Percentiles rank a stretch among this genome's conserved stretches.
Conservation (phyloP, 2,797 vertebrate species). For the Enteromius unitaeniatus region DNA sequence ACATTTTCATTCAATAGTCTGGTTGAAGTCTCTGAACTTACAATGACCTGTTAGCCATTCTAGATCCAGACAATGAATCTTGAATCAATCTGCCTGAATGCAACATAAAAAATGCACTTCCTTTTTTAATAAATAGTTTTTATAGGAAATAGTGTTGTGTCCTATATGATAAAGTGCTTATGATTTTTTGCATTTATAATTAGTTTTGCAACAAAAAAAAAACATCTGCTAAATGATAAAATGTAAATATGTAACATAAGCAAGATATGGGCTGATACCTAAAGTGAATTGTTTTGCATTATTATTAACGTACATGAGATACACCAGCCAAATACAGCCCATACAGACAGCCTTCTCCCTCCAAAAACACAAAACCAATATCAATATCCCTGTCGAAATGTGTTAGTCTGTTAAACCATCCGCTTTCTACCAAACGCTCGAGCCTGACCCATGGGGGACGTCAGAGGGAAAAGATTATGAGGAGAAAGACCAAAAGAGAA, state of each 20-base stretch:
- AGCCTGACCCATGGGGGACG: conserved; percentile 21
- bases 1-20: background rate
- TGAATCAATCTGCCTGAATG: background rate
- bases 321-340: background rate
- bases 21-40: background rate
- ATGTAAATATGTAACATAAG: background rate
- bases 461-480: conserved; percentile 24
- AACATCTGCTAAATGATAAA: background rate
- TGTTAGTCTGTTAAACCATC: conserved; percentile 6
- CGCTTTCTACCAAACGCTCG: conserved; percentile 11
- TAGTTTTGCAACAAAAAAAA: background rate
- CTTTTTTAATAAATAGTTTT: background rate
- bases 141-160: background rate
- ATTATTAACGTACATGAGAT: background rate
- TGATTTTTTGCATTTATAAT: background rate
- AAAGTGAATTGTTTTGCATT: background rate
- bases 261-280: background rate
- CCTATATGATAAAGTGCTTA: background rate
- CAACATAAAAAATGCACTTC: background rate
- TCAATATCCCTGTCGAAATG: conserved; percentile 32
- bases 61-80: background rate
- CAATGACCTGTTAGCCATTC: background rate
- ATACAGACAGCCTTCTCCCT: background rate
- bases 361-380: conserved; percentile 11
- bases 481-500: conserved; percentile 40